Base-by-base conservation (phyloP, 2,888 invertebrate species). In the Augiades crinisus region DNA sequence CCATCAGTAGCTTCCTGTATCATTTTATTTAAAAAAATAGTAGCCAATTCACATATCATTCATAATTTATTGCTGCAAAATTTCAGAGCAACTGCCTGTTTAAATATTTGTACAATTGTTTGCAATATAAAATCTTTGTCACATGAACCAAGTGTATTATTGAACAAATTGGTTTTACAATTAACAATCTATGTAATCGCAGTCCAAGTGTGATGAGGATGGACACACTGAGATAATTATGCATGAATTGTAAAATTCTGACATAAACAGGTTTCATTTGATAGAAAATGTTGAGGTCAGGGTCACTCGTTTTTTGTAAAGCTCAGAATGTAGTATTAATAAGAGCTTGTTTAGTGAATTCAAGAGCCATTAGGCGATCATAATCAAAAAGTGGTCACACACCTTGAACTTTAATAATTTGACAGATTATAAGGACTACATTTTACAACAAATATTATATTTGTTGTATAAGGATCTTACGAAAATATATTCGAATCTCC, bases 271-370 rank as follows among this genome's bases (percentile, higher is more conserved):
- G 74, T 63, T 61, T 61, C 53, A 54, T 57, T 58, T 56, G 53
- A 60, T 53, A 61, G 57, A 70, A 70, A 75, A 75, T 70, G 67
- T 59, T 68, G 67, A 60, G 73, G 71, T 78, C 78, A 78, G 56
- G 77, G 75, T 57, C 70, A 68, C 10, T 10, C 24, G 17, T 19
- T 10, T 27, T 33, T 8, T 24, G 10, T 16, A 16, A 44, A 7
- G 16, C 5, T 10, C n/a, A 34, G 3, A 19, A 31, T 31, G 46
- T 14, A 14, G 16, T 19, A 22, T 24, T 49, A 40, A 40, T 36
- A 41, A n/a, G 17, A 6, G n/a, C 24, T 10, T 41, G 27, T 19
- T 27, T 19, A 17, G 10, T 27, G n/a, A 33, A 33, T 6, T 40
- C 40, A 22, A 47, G 14, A 30, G 47, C 3, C 31, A 17, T 49